A percentile compares a stretch with the other conserved stretches of the same genome.
Evolutionary conservation across 2,797 vertebrate species (phyloP).

Genomic region (Sebastes alutus): DNA sequence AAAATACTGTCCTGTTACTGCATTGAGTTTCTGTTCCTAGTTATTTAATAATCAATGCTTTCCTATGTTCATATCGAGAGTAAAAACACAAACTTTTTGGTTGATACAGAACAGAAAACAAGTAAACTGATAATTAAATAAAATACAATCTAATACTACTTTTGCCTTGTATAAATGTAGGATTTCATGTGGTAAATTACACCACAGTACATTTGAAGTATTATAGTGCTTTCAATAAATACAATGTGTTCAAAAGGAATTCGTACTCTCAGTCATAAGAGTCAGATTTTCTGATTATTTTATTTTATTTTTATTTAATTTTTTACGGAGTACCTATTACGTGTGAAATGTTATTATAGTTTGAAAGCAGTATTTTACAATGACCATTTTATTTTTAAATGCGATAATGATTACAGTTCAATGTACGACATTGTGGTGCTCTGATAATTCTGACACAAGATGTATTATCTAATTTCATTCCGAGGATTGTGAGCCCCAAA

Average conservation of each 20-base stretch:
- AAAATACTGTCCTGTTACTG: neutral
- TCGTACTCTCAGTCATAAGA: neutral
- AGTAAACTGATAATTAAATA: neutral
- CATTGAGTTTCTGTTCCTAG: neutral
- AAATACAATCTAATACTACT: neutral
- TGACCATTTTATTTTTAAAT: neutral
- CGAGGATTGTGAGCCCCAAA: neutral
- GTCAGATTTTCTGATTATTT: neutral
- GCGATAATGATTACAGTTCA: neutral
- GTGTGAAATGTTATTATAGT: neutral
- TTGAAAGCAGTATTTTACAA: neutral
- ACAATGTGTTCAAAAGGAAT: neutral
- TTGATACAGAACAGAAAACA: neutral
- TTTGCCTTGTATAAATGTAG: neutral
- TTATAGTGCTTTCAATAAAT: neutral
- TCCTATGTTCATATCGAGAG: neutral
- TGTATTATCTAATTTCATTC: neutral
- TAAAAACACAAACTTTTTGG: neutral
- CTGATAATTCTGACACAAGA: neutral
- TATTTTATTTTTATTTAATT: neutral
- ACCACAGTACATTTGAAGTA: neutral
- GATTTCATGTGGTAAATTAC: too few relatives aligned
- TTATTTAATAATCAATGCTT: neutral
- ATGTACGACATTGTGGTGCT: neutral
- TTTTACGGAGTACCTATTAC: neutral